A percentile compares a stretch with the other conserved stretches of the same genome.
phyloP scores from a whole-genome alignment of 2,888 invertebrate species.

The Deladenus siricidicola region DNA sequence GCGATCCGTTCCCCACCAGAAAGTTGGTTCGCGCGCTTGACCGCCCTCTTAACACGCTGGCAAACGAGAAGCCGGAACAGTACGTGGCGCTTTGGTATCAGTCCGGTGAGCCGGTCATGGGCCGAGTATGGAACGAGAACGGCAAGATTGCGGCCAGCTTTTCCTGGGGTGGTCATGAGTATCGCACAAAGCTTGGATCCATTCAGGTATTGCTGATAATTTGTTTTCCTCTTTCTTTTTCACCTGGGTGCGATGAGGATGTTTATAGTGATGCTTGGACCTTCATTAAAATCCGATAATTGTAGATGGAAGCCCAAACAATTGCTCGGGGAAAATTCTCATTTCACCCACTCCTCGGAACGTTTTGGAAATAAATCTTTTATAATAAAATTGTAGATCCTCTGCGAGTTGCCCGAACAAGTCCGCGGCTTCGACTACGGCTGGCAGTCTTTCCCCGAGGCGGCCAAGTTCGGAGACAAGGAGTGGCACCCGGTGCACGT shows the following conservation, averaged over 20 bases:
- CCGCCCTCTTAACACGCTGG: slow-evolving; percentile 36
- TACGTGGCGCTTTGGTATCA: slow-evolving; percentile 49
- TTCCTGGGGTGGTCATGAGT: slow-evolving; percentile 43
- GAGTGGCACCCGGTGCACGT: slow-evolving; percentile 33
- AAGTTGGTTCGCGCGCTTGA: slow-evolving; percentile 23
- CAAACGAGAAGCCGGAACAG: slow-evolving; percentile 43
- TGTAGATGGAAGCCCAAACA: too few relatives aligned
- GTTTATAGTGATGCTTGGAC: too few relatives aligned
- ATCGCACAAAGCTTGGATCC: slow-evolving; percentile 20
- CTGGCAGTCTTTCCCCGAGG: slow-evolving; percentile 44
- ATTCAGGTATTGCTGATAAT: slow-evolving; percentile 3
- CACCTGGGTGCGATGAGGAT: too few relatives aligned
- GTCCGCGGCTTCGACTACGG: slow-evolving; percentile 49
- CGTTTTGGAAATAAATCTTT: background rate
- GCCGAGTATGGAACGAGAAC: slow-evolving; percentile 45
- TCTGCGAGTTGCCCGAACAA: slow-evolving; percentile 38
- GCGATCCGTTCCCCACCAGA: slow-evolving; percentile 38
- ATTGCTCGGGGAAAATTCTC: background rate
- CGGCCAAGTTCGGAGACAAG: slow-evolving; percentile 33
- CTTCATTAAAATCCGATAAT: too few relatives aligned
- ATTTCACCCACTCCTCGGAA: too few relatives aligned
- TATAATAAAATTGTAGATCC: slow-evolving; percentile 11
- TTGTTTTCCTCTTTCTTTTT: too few relatives aligned
- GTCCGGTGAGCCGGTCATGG: slow-evolving; percentile 46
- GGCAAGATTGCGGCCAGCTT: slow-evolving; percentile 48